Conservation (phyloP, 2,888 invertebrate genomes). For the Neoascia interrupta region DNA sequence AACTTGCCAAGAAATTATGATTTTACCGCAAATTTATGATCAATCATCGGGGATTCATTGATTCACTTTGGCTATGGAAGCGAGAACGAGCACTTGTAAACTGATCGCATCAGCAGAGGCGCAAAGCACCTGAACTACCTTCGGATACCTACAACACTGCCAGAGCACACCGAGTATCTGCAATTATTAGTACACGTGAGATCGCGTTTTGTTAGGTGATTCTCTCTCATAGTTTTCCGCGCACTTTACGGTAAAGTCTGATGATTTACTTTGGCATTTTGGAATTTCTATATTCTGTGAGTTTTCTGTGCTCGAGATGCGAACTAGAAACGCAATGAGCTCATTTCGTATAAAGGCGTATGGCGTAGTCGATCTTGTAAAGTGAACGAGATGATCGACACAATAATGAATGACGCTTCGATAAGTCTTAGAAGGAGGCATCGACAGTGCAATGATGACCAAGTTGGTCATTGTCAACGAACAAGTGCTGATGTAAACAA, state of each 20-base stretch:
- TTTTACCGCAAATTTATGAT: neutral
- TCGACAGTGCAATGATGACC: neutral
- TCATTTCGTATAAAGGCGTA: no score
- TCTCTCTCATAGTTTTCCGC: conserved; percentile 23
- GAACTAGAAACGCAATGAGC: no score
- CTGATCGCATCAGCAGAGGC: conserved; percentile 40
- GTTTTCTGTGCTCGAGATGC: conserved; percentile 4
- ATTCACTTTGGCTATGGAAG: no score
- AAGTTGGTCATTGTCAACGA: conserved; percentile 55
- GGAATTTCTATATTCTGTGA: neutral
- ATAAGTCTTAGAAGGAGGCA: neutral
- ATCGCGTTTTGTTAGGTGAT: neutral
- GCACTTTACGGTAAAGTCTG: conserved; percentile 27
- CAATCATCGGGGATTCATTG: neutral
- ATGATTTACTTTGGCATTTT: conserved; percentile 10
- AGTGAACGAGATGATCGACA: no score
- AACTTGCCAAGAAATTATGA: conserved; percentile 28
- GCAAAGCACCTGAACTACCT: conserved; percentile 34
- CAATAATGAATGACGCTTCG: no score
- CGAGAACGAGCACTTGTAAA: conserved; percentile 38
- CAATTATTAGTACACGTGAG: conserved; percentile 52
- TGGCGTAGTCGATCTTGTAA: no score
- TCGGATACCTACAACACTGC: conserved; percentile 2
- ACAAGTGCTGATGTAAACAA: conserved; percentile 17
- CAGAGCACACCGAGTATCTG: conserved; percentile 25